Base-by-base conservation (phyloP, 2,888 invertebrate genomes). In the Drosophila siamana region DNA sequence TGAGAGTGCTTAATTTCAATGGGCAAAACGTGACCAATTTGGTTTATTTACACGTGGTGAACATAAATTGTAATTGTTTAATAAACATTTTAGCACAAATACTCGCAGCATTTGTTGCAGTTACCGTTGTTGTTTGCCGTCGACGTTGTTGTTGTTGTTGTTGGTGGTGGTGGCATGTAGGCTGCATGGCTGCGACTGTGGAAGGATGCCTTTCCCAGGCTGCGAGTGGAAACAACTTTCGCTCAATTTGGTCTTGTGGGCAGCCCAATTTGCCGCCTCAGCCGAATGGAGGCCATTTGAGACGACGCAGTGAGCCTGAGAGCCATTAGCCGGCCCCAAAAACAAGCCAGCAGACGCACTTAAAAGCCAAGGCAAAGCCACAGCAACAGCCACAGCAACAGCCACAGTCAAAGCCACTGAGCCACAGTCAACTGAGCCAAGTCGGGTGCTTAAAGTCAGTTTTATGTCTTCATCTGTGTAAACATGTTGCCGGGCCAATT, bases 1-100 rank as follows among this genome's bases (percentile, higher is more conserved):
- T 50, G 50, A 15, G 15, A 52, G 71, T 38, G 62, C 64, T 74
- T 66, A 70, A 74, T 70, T 84, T 68, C 74, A 91, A 91, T 90
- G 90, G 86, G 76, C 84, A 90, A 91, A 91, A 91, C 91, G 91
- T 91, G 91, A 91, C 91, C 91, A 91, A 91, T 91, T 91, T 91
- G 91, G 91, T 91, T 91, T 91, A 91, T 91, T 91, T 91, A 91
- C 91, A 91, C 90, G 89, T 90, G 88, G 80, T 86, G 84, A 86
- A 89, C 91, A 91, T 91, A 91, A 91, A 90, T 89, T 88, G 89
- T 67, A 68, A 75, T 78, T 72, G 76, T 79, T 81, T 82, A 78
- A 74, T 77, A 75, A 80, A 75, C 73, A 76, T 75, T 75, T 75
- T 75, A 68, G 59, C 60, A 61, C 64, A 70, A 71, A 51, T 55